phyloP scores from a whole-genome alignment of 2,113 vertebrate genomes.

The Noturus placidus region DNA sequence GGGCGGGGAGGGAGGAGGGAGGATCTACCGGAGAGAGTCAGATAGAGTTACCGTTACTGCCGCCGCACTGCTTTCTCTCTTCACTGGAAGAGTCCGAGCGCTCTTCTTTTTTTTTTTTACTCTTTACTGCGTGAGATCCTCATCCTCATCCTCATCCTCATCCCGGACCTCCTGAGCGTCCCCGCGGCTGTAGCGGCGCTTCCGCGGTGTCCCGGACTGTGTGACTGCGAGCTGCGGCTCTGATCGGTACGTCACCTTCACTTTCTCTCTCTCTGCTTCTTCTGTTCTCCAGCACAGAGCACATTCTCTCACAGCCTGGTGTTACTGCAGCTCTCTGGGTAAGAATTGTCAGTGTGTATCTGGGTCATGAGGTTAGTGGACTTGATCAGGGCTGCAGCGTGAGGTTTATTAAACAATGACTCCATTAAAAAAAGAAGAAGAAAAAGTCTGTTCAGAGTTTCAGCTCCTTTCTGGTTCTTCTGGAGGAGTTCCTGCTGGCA shows the following conservation, averaged over 20 bases:
- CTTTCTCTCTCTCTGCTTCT: neutral
- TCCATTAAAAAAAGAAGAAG: neutral
- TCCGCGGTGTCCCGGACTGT: neutral
- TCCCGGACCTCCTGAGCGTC: neutral
- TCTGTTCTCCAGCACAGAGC: neutral
- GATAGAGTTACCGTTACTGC: slow-evolving; percentile 23
- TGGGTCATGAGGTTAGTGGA: neutral
- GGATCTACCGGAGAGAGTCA: slow-evolving; percentile 19
- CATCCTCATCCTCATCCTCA: neutral
- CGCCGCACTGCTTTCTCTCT: neutral
- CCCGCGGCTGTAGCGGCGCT: neutral
- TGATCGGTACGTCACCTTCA: slow-evolving; percentile 2
- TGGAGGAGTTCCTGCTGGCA: neutral
- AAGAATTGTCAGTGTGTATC: neutral
- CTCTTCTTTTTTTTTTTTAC: neutral
- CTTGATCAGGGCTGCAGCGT: neutral
- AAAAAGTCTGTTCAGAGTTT: neutral
- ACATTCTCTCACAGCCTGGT: neutral
- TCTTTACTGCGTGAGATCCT: slow-evolving; percentile 9
- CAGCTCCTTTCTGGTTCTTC: neutral
- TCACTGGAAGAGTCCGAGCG: neutral
- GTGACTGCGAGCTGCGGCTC: neutral
- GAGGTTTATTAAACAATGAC: neutral
- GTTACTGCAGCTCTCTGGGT: neutral
- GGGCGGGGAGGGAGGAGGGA: neutral